Base-by-base conservation (phyloP, 2,888 invertebrate species). In the Thereva unica region DNA sequence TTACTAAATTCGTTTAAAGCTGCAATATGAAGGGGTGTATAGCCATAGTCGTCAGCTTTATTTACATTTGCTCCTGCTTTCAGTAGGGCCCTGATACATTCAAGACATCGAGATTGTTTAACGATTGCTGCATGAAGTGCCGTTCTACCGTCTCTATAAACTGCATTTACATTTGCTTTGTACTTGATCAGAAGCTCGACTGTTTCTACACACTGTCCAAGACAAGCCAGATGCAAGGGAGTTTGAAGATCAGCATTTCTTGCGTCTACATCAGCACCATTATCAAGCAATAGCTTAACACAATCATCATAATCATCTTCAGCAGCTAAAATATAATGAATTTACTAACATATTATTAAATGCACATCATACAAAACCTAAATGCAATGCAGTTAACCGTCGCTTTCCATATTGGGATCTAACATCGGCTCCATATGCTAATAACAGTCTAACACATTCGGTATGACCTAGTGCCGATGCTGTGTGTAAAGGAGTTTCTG, bases 291-390 rank as follows among this genome's bases (percentile, higher is more conserved):
- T 23, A 92, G 78, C 61, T 84, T 83, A 0, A 89, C 89, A 72
- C 93, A 93, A 71, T 91, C 89, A 0, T 86, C 86, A 75, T 90
- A 91, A 5, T 93, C 93, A 73, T 94, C 93, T 76, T 93, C 93
- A 0, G 94, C 92, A 4, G 95, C 93, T 72, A 45, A 45, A 68
- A 35, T 23, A 9, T 44, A 23, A 34, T 23, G 4, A 34, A 4
- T 40, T 57, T 40, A 10, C 37, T 12, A 49, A 40, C 47, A 38
- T 9, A 42, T 23, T 6, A 8, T n/a, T 3, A 35, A 2, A 23
- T 12, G 7, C 2, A 9, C 4, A 37, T 5, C 6, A 55, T 55
- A 55, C 9, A 42, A 38, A 47, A 80, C 80, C 80, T 73, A 95
- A 82, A 81, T 95, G 95, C 38, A 96, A 79, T 2, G 95, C 91